Percentiles rank a stretch among this genome's conserved stretches.
Conservation (phyloP, 37 sponge, comb jelly and placozoan genomes). For the Halichondria panicea region DNA sequence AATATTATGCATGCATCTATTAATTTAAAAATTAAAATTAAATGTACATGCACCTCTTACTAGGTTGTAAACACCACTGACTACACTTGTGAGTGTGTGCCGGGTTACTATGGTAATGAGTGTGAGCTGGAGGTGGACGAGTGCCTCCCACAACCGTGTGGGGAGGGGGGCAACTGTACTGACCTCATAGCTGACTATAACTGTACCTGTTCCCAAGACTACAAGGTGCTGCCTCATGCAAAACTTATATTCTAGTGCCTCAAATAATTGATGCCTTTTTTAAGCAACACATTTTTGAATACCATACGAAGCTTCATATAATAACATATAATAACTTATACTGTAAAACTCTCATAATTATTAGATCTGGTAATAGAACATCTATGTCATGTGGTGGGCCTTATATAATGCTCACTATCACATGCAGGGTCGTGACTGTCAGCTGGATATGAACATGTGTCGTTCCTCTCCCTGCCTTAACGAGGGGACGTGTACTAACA, state of each 20-base stretch:
- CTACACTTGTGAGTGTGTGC: constrained; percentile 56
- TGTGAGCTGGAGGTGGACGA: constrained; percentile 71
- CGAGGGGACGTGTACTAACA: constrained; percentile 55
- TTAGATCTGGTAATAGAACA: no score
- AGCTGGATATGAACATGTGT: constrained; percentile 50
- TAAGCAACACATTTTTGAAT: background rate
- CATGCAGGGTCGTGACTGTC: background rate
- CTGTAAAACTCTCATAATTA: no score
- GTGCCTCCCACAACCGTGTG: constrained; percentile 57
- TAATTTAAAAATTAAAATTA: background rate
- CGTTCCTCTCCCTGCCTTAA: constrained; percentile 37
- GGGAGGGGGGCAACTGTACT: constrained; percentile 69
- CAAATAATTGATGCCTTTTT: background rate
- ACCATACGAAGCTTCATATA: background rate
- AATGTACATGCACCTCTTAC: background rate
- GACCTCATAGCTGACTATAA: constrained; percentile 31
- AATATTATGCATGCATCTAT: background rate
- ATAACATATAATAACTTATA: no score
- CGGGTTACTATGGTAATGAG: constrained; percentile 58
- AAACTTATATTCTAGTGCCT: background rate
- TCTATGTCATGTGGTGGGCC: no score
- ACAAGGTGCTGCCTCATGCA: constrained; percentile 9
- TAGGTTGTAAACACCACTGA: background rate
- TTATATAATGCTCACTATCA: no score
- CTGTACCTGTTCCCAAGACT: constrained; percentile 50